These are phyloP conservation scores for Steinernema scapterisci DNA, from an alignment of 2,888 invertebrate species.

Conservation along the genomic window DNA sequence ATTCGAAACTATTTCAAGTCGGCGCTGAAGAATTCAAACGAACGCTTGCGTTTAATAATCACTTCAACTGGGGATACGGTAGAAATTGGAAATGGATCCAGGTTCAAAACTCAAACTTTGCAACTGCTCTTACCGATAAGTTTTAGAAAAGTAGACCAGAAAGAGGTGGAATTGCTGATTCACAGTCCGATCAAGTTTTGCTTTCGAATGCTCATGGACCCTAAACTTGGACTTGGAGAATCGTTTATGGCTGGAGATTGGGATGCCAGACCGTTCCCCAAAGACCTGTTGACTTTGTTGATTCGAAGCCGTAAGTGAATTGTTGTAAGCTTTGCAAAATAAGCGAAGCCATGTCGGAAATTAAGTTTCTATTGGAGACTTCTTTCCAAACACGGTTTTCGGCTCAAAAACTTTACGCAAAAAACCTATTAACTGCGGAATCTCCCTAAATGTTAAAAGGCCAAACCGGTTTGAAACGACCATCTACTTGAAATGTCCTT, in stretches of 20 bases:
- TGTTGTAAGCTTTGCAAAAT: not conserved
- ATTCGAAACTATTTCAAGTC: slow-evolving; percentile 6
- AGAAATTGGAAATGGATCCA: not conserved
- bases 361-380: no score
- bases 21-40: not conserved
- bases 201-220: slow-evolving; percentile 55
- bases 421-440: no score
- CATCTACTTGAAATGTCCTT: no score
- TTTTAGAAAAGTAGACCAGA: not conserved
- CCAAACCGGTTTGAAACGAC: no score
- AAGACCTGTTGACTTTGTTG: slow-evolving; percentile 50
- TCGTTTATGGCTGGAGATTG: slow-evolving; percentile 59
- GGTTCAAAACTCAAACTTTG: no score
- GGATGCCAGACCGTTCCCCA: slow-evolving; percentile 50
- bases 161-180: slow-evolving; percentile 42
- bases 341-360: no score
- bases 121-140: no score
- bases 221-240: slow-evolving; percentile 58
- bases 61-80: slow-evolving; percentile 14
- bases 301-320: slow-evolving; percentile 37
- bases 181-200: slow-evolving; percentile 54
- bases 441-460: no score
- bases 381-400: no score
- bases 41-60: not conserved
- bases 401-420: no score